Conservation (phyloP, 2,113 vertebrate genomes). For the Pontoporia blainvillei region DNA sequence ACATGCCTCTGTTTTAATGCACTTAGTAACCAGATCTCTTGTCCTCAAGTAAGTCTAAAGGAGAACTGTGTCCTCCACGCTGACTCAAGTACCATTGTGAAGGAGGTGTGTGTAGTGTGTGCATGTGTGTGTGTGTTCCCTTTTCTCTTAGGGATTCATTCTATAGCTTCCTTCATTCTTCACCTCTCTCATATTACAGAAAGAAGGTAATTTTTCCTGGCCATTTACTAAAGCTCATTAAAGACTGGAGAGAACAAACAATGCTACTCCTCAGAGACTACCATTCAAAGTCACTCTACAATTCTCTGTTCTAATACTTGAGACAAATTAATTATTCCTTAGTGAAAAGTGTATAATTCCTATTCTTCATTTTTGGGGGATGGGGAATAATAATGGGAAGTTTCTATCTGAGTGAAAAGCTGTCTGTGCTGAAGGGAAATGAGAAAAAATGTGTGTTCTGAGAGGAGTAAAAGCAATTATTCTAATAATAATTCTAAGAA, state of each 20-base stretch:
- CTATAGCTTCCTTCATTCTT: constrained; percentile 89
- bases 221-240: constrained; percentile 99
- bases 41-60: constrained; percentile 63
- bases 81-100: neutral
- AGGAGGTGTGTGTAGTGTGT: neutral
- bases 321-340: constrained; percentile 99
- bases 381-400: constrained; percentile 89
- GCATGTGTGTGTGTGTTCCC: constrained; percentile 44
- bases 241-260: constrained; percentile 95
- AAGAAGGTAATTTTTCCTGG: constrained; percentile 94
- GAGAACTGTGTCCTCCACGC: constrained; percentile 45
- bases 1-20: constrained; percentile 75
- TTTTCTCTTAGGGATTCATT: constrained; percentile 85
- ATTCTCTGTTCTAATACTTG: constrained; percentile 98
- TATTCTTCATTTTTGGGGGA: constrained; percentile 88
- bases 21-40: constrained; percentile 73
- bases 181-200: constrained; percentile 93
- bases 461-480: constrained; percentile 93
- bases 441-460: constrained; percentile 88
- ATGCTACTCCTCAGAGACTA: constrained; percentile 94
- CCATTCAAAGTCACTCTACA: constrained; percentile 96
- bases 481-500: constrained; percentile 93
- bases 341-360: constrained; percentile 94
- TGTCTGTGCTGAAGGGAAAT: constrained; percentile 94
- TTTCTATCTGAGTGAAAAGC: constrained; percentile 91